These are phyloP conservation scores for Phania funesta DNA, from an alignment of 2,888 invertebrate genomes.

Conservation along the genomic window DNA sequence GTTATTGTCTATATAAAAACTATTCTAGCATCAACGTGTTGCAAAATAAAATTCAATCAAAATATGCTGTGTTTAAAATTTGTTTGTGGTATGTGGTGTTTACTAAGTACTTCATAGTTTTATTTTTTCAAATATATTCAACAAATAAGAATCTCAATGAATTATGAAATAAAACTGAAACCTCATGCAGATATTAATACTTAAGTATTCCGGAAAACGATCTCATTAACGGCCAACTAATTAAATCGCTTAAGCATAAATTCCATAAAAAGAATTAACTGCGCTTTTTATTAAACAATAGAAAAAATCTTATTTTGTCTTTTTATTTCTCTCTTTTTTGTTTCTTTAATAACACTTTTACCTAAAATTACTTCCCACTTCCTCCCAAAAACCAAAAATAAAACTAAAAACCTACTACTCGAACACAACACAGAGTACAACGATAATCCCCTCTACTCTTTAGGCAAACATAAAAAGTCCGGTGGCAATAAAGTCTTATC, in stretches of 20 bases:
- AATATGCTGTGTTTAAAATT: too few relatives aligned
- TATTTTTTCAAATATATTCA: too few relatives aligned
- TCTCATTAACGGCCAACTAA: too few relatives aligned
- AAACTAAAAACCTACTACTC: constrained; percentile 46
- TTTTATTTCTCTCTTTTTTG: constrained; percentile 64
- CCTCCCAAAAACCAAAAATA: constrained; percentile 26
- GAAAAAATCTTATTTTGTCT: constrained; percentile 53
- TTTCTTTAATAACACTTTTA: constrained; percentile 50
- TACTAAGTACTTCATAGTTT: too few relatives aligned
- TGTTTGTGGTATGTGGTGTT: too few relatives aligned
- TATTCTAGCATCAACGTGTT: too few relatives aligned
- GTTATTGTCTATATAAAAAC: too few relatives aligned
- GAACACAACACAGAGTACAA: constrained; percentile 76
- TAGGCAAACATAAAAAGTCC: constrained; percentile 78
- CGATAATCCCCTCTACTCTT: constrained; percentile 79
- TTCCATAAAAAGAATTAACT: constrained; percentile 35
- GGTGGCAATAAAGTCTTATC: constrained; percentile 57
- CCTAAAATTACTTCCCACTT: constrained; percentile 54
- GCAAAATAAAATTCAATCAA: too few relatives aligned
- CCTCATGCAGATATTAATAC: too few relatives aligned
- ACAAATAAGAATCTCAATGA: too few relatives aligned
- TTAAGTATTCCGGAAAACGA: too few relatives aligned
- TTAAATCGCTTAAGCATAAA: constrained; percentile 2
- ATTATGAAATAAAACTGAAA: too few relatives aligned
- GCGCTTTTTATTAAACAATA: constrained; percentile 19